Base-by-base conservation (phyloP, 2,888 invertebrate species). In the Drosophila sordidula region DNA sequence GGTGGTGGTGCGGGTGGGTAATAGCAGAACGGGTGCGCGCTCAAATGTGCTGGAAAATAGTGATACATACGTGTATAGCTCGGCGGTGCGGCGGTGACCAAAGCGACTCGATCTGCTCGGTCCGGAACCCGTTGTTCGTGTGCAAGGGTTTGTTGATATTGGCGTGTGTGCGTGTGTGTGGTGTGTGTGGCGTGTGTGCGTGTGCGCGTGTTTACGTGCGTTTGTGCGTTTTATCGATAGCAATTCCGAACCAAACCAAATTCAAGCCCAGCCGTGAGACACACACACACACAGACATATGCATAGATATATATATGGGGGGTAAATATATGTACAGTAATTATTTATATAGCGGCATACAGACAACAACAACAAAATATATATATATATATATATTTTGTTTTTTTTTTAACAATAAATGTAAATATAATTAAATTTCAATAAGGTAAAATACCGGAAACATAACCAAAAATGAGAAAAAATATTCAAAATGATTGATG, bases 21-120 rank as follows among this genome's bases (percentile, higher is more conserved):
- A 89, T 92, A 92, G 87, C 92, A 92, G 85, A 92, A 91, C 89
- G 93, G 93, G 88, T 93, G 93, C 90, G 93, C 92, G 89, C 93
- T 92, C 92, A 93, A 92, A 87, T 93, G 93, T 91, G 92, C 92
- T 90, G 93, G 93, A 91, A 94, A 94, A 93, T 93, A 94, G 92
- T 94, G 94, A 91, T 93, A 93, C 92, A 94, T 93, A 91, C 94
- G 93, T 90, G 94, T 94, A 92, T 94, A 94, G 91, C 94, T 94
- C 80, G 94, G 94, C 80, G 94, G 94, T 86, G 94, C 93, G 79
- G 94, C 93, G 74, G 93, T 93, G 78, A 94, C 94, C 89, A 95
- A 92, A 80, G 94, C 94, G 90, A 95, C 93, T 80, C 94, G 94
- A 94, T 95, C 95, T 95, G 80, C 32, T 55, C 34, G 65, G 47